Percentiles rank a stretch among this genome's conserved stretches.
Evolutionary conservation across 2,113 vertebrate species (phyloP).

Genomic region (Lichenostomus cassidix): DNA sequence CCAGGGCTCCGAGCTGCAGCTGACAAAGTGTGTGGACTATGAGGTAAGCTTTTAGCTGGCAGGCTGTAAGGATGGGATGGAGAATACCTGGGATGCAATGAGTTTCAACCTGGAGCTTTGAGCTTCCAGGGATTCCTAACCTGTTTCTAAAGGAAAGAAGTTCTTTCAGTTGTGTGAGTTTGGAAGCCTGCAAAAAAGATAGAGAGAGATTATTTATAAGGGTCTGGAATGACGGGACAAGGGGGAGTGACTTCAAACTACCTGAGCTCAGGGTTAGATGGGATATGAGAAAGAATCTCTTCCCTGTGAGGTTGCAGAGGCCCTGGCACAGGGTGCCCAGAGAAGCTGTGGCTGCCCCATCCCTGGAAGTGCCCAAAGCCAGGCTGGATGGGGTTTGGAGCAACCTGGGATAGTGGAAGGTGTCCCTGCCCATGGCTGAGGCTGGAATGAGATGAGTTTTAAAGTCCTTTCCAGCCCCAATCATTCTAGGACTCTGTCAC

Average conservation of each 20-base stretch:
- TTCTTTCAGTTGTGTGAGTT: neutral
- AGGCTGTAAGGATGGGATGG: neutral
- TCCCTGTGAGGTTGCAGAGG: neutral
- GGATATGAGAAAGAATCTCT: neutral
- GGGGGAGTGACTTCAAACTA: neutral
- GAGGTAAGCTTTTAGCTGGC: constrained; percentile 29
- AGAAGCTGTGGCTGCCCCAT: neutral
- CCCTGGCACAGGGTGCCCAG: neutral
- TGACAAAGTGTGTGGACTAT: constrained; percentile 20
- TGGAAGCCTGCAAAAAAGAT: neutral
- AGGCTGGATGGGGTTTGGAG: accelerated
- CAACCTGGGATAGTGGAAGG: neutral
- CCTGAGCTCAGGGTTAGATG: neutral
- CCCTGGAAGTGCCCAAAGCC: neutral
- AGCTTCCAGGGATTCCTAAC: neutral
- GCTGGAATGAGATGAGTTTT: neutral
- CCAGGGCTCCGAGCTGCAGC: neutral
- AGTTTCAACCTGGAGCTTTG: neutral
- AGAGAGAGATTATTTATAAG: neutral
- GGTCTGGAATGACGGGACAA: neutral
- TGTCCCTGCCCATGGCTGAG: neutral
- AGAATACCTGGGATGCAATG: neutral
- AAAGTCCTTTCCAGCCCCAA: neutral
- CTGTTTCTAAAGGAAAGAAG: neutral
- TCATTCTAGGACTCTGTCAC: neutral